Conservation (phyloP, 2,113 vertebrate species). For the Maccullochella peelii region DNA sequence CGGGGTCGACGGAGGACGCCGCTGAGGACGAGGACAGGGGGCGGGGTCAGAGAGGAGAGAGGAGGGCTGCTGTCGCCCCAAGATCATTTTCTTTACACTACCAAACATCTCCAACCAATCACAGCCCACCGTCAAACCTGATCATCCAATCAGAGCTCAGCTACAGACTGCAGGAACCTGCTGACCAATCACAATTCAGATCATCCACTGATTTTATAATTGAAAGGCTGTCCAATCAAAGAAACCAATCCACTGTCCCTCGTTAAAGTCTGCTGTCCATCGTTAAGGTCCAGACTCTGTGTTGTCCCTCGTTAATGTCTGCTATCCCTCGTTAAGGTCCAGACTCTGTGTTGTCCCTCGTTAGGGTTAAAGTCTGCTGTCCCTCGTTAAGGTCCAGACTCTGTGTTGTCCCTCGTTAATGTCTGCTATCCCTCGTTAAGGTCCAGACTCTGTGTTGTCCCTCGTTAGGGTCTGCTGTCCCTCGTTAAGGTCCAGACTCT, state of each 20-base stretch:
- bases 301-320: neutral
- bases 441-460: neutral
- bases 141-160: slow-evolving; percentile 9
- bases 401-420: neutral
- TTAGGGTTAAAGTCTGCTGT: neutral
- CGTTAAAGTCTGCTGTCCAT: neutral
- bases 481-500: neutral
- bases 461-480: neutral
- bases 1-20: slow-evolving; percentile 41
- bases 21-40: neutral
- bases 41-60: neutral
- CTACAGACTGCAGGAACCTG: neutral
- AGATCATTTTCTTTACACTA: slow-evolving; percentile 66
- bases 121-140: neutral
- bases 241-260: neutral
- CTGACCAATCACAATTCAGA: neutral
- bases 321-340: neutral
- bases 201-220: neutral
- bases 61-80: slow-evolving; percentile 3
- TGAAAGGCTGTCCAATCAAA: neutral
- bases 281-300: neutral
- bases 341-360: no score
- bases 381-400: neutral
- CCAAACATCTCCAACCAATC: slow-evolving; percentile 40
- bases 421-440: no score